Evolutionary conservation across 30 jellyfish, hydroid and myxozoan species (phyloP).

Genomic region (Aurelia sp.): DNA sequence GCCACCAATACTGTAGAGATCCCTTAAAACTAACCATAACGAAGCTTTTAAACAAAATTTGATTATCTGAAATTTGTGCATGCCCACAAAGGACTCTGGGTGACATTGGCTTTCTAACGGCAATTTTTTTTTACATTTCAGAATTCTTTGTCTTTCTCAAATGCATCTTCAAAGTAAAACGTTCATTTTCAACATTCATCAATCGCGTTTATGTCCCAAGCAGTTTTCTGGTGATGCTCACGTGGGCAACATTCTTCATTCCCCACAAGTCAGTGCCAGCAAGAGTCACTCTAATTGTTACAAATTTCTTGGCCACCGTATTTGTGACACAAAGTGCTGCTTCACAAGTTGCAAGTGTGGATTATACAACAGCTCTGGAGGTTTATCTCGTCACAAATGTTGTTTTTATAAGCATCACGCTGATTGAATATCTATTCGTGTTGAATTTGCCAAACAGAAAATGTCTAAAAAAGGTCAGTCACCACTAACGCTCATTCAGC

Average conservation of each 20-base stretch:
- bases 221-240: slow-evolving; percentile 45
- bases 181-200: slow-evolving; percentile 33
- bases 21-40: no score
- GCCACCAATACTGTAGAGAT: no score
- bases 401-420: slow-evolving; percentile 35
- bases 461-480: no score
- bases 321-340: slow-evolving; percentile 56
- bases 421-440: slow-evolving; percentile 32
- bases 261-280: slow-evolving; percentile 69
- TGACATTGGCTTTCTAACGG: no score
- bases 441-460: slow-evolving; percentile 24
- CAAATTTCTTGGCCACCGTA: slow-evolving; percentile 66
- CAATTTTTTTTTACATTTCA: neutral
- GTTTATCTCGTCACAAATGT: slow-evolving; percentile 24
- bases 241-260: slow-evolving; percentile 66
- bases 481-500: no score
- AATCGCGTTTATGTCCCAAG: slow-evolving; percentile 60
- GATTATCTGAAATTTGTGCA: no score
- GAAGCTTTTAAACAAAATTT: no score
- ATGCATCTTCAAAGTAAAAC: slow-evolving; percentile 42
- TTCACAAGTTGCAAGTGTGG: slow-evolving; percentile 49
- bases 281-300: slow-evolving; percentile 67
- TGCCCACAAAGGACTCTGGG: no score
- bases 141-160: slow-evolving; percentile 49
- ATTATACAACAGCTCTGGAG: slow-evolving; percentile 61